Evolutionary conservation across 1,140 invertebrate genomes (phyloP), one percentile per base, ranked within the genome.

Genomic region (Hylaeus anthracinus): DNA sequence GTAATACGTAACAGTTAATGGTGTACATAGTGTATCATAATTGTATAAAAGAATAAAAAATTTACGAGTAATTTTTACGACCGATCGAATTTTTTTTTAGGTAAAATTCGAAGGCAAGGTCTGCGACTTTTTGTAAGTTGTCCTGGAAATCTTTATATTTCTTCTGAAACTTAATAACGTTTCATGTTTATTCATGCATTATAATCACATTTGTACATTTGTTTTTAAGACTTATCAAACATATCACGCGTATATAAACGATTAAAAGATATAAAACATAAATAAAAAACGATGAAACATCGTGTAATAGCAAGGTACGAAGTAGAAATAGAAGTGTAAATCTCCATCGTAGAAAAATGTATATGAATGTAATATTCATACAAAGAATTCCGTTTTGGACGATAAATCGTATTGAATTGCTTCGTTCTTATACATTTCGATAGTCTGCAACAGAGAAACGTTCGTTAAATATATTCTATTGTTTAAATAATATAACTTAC

Each of bases 371-470:
- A 12, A 15, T 55, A 72, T 48, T 94, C 91, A 96, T 43, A 95
- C 97, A 93, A 97, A 98, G 93, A 97, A 98, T 93, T 98, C 97
- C 56, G 94, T 95, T 94, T 98, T 98, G 79, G 96, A 95, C 82
- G 96, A 96, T 92, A 98, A 95, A 85, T 98, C 97, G 89, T 96
- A 97, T 87, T 98, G 97, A 63, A 97, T 95, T 88, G 98, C 97
- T 93, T 98, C 97, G 92, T 98, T 97, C 92, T 97, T 97, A 94
- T 98, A 98, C 94, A 98, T 96, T 91, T 98, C 97, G 89, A 98
- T 95, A 84, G 97, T 95, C 97, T 98, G 95, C 61, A 95, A 96
- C 43, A 82, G 53, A 79, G 63, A 48, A 61, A 37, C 5, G 45
- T 37, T 55, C 51, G 5, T 70, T 39, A 45, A 66, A 48, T 8